Conservation (phyloP, 2,888 invertebrate species). For the Drosophila pseudotalamancana region DNA sequence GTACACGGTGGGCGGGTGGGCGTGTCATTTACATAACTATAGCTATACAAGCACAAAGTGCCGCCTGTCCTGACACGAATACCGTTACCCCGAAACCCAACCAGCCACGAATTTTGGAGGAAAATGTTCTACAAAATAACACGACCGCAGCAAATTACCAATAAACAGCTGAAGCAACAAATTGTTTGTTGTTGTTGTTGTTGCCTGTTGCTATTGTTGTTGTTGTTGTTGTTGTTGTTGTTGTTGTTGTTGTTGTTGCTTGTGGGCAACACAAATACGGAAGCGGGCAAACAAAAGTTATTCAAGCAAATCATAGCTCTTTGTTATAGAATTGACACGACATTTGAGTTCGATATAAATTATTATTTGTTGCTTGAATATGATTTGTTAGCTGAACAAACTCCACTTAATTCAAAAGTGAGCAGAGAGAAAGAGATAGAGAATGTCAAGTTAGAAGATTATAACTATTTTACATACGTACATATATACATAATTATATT, state of each 20-base stretch:
- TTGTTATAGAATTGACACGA: slow-evolving; percentile 3
- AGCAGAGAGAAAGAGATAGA: too few species aligned
- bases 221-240: slow-evolving; percentile 2
- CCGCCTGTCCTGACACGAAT: slow-evolving; percentile 31
- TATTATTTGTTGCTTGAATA: slow-evolving; percentile 3
- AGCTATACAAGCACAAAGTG: slow-evolving; percentile 17
- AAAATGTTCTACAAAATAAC: slow-evolving; percentile 58
- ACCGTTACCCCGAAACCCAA: background rate
- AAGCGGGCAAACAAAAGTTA: slow-evolving; percentile 7
- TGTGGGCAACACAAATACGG: too few species aligned
- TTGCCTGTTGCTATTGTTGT: background rate
- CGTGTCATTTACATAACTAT: slow-evolving; percentile 70
- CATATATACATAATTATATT: too few species aligned
- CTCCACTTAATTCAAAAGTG: background rate
- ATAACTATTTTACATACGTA: too few species aligned
- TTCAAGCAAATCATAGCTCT: slow-evolving; percentile 19
- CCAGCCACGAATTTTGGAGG: background rate
- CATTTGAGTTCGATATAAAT: slow-evolving; percentile 3
- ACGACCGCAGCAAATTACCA: slow-evolving; percentile 70
- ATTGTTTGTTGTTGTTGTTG: slow-evolving; percentile 4
- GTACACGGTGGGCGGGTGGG: background rate
- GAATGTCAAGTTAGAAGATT: too few species aligned
- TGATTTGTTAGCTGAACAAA: slow-evolving; percentile 5
- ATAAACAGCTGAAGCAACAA: slow-evolving; percentile 47
- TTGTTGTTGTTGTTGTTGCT: slow-evolving; percentile 2